Evolutionary conservation across 2,113 vertebrate genomes (phyloP).

Genomic region (Donacobius atricapilla): DNA sequence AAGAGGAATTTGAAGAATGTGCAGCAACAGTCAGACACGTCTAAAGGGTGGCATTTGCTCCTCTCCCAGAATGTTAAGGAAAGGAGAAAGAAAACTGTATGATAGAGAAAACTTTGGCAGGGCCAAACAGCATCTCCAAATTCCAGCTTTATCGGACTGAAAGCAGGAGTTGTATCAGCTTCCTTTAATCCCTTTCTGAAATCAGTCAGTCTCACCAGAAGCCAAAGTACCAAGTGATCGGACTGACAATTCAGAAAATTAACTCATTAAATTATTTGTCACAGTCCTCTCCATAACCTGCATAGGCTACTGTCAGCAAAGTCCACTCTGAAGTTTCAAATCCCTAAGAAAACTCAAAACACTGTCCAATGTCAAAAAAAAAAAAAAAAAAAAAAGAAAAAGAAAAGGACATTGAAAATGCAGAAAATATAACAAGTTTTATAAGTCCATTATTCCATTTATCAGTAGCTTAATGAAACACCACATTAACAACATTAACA

Average conservation of each 20-base stretch:
- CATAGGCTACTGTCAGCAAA: background rate
- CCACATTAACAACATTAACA: background rate
- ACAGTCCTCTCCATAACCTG: background rate
- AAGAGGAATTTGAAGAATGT: background rate
- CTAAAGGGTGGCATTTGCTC: background rate
- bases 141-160: background rate
- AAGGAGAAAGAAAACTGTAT: background rate
- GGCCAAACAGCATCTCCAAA: background rate
- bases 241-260: background rate
- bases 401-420: fast-evolving
- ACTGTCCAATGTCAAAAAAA: background rate
- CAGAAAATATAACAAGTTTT: background rate
- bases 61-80: background rate
- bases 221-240: background rate
- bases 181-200: background rate
- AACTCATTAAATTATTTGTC: background rate
- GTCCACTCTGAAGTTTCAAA: background rate
- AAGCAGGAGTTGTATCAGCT: background rate
- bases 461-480: background rate
- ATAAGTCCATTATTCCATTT: background rate
- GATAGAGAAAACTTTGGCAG: background rate
- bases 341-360: background rate
- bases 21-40: background rate
- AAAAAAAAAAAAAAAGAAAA: fast-evolving
- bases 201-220: background rate